Base-by-base conservation (phyloP, 2,888 invertebrate species). In the Chirona hameri region DNA sequence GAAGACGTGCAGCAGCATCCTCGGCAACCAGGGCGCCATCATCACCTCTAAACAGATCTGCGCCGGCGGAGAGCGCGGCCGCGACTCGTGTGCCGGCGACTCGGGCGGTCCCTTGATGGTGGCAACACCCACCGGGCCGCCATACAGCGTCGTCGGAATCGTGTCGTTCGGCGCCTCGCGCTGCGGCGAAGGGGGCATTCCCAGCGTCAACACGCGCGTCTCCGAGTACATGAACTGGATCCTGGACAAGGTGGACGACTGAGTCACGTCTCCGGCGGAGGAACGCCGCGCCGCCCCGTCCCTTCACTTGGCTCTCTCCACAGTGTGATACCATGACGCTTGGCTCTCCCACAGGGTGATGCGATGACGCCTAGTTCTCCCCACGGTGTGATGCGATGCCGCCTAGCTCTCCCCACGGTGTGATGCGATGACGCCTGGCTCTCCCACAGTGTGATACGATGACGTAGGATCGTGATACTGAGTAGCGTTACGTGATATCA, bases 91-190 rank as follows among this genome's bases (percentile, higher is more conserved):
- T 86, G 90, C 89, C 27, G 94, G 94, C 0, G 94, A 94, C 86
- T 93, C 93, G 0, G 94, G 94, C 0, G 94, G 94, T 9, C 94
- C 94, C 0, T 88, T 94, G 10, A 93, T 94, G 93, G 89, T 88
- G 85, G 87, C 88, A 76, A 88, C 88, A 85, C 83, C 72, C 55
- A 84, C 83, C 81, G 72, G 83, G 0, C 31, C 72, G 10, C 79
- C 39, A 4, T 83, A 72, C 79, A 86, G 86, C 84, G 82, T 89
- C 0, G 15, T 57, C 57, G 93, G 92, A 0, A 88, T 93, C 1
- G 92, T 93, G 0, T 93, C 93, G 39, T 93, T 91, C 83, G 93
- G 93, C 0, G 90, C 88, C 85, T 90, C 90, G 0, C 91, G 91
- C 1, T 93, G 92, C 83, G 93, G 92, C 0, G 89, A 90, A 85